A percentile compares a stretch with the other conserved stretches of the same genome.
phyloP scores from a whole-genome alignment of 2,113 vertebrate genomes.

The Xiphias gladius region DNA sequence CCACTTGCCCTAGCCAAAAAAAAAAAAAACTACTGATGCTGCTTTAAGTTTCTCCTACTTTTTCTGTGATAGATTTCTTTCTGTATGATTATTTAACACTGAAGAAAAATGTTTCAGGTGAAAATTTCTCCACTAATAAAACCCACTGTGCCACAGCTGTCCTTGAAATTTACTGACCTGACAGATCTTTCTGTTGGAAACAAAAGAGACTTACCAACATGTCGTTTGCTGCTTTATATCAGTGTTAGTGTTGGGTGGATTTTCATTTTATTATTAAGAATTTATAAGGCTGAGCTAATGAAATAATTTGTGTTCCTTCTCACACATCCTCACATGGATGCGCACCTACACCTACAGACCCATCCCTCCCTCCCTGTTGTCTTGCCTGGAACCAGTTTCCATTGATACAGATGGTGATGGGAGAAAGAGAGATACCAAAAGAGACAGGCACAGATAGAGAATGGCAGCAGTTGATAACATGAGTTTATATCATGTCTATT shows the following conservation, averaged over 20 bases:
- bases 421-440: conserved; percentile 38
- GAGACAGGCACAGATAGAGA: conserved; percentile 35
- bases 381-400: conserved; percentile 63
- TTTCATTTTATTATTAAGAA: background rate
- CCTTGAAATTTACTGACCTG: background rate
- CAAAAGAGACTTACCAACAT: no score
- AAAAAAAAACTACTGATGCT: background rate
- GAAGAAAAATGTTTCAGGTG: background rate
- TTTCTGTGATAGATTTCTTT: background rate
- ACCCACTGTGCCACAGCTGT: background rate
- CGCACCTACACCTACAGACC: conserved; percentile 30
- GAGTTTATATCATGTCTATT: conserved; percentile 22
- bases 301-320: conserved; percentile 26
- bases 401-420: conserved; percentile 63
- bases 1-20: background rate
- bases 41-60: background rate
- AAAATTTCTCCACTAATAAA: background rate
- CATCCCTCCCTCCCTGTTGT: conserved; percentile 48
- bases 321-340: conserved; percentile 26
- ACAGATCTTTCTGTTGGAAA: background rate
- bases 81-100: background rate
- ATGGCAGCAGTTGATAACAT: conserved; percentile 26
- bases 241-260: background rate
- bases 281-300: background rate
- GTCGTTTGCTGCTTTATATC: background rate